phyloP scores from a whole-genome alignment of 2,113 vertebrate genomes.

The Chionis minor region DNA sequence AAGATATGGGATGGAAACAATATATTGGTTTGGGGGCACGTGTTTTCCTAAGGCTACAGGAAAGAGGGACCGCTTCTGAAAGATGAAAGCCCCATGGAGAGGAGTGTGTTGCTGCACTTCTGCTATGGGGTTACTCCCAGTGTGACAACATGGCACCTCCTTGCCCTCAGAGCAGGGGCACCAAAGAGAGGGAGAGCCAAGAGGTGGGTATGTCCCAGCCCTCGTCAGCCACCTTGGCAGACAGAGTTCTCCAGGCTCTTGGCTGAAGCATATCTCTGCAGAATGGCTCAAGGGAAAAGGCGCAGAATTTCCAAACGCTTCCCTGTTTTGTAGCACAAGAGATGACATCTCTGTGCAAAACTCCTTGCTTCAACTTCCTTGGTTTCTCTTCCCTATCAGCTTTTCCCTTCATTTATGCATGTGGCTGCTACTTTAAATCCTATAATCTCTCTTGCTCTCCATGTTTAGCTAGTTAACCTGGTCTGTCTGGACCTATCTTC shows the following conservation, averaged over 20 bases:
- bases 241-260: not conserved
- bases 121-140: not conserved
- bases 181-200: not conserved
- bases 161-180: not conserved
- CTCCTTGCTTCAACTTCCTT: not conserved
- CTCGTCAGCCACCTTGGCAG: not conserved
- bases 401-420: not conserved
- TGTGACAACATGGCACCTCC: not conserved
- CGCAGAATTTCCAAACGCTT: not conserved
- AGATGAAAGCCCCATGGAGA: not conserved
- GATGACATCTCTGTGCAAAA: not conserved
- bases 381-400: not conserved
- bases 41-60: not conserved
- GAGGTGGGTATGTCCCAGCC: not conserved
- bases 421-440: not conserved
- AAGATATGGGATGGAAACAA: not conserved
- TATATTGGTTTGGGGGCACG: not conserved
- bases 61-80: not conserved
- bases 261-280: not conserved
- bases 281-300: not conserved
- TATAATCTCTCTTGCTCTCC: not conserved
- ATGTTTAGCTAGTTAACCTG: not conserved
- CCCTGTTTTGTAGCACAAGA: not conserved
- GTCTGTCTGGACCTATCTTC: not conserved
- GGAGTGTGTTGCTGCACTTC: accelerated